These are phyloP conservation scores for Scotopteryx bipunctaria DNA, from an alignment of 2,888 invertebrate genomes.

Conservation along the genomic window DNA sequence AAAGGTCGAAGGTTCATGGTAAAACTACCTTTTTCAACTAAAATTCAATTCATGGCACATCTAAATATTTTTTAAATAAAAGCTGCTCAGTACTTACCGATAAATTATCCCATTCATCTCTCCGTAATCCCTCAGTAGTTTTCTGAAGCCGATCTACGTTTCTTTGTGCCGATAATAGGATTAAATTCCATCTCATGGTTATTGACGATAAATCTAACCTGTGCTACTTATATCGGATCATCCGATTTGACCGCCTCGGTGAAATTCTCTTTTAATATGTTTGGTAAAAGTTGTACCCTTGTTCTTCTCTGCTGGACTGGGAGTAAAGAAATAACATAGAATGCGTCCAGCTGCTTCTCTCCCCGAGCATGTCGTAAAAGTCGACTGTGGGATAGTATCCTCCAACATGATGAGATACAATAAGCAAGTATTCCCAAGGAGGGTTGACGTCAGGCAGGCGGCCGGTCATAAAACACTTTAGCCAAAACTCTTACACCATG, in stretches of 20 bases:
- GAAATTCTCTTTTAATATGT: constrained; percentile 22
- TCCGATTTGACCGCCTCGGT: constrained; percentile 33
- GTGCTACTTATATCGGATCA: constrained; percentile 39
- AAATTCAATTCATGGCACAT: neutral
- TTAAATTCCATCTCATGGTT: constrained; percentile 57
- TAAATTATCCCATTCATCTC: constrained; percentile 31
- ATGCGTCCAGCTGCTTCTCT: too few species aligned
- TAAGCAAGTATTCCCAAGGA: too few species aligned
- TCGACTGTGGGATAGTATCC: too few species aligned
- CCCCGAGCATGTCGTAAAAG: too few species aligned
- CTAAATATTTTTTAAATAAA: neutral
- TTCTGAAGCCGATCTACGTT: constrained; percentile 54
- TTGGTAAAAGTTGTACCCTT: neutral
- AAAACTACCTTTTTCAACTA: too few species aligned
- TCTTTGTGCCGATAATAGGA: constrained; percentile 62
- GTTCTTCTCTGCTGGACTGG: too few species aligned
- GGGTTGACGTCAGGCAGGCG: too few species aligned
- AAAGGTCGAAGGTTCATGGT: too few species aligned
- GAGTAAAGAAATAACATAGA: too few species aligned
- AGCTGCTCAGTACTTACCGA: constrained; percentile 10
- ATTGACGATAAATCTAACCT: constrained; percentile 42
- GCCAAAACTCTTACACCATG: too few species aligned
- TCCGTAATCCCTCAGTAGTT: constrained; percentile 46
- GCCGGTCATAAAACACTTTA: too few species aligned
- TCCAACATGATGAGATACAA: too few species aligned